Evolutionary conservation across 1,140 invertebrate species (phyloP).

Genomic region (Leucophenga varia): DNA sequence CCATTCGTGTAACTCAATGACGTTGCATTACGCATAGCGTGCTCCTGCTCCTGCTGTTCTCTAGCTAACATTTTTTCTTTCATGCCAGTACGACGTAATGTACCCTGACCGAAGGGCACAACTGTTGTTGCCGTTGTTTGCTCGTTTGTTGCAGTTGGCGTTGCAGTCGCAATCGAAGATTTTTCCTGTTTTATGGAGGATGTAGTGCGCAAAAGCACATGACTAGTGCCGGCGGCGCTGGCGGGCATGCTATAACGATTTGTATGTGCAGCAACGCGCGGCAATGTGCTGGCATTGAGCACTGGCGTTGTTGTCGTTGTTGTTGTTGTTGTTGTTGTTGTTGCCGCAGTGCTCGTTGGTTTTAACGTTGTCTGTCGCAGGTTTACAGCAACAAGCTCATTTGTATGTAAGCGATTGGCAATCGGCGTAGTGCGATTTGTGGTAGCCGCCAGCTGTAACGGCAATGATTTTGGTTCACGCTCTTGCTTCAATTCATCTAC

Average conservation of each 20-base stretch:
- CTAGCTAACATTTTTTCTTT: conserved; percentile 51
- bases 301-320: conserved; percentile 16
- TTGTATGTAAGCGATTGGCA: no score
- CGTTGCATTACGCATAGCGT: conserved; percentile 17
- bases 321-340: conserved; percentile 2
- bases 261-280: conserved; percentile 30
- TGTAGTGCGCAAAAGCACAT: conserved; percentile 23
- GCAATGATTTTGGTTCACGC: no score
- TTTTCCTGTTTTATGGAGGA: conserved; percentile 14
- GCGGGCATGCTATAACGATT: conserved; percentile 33
- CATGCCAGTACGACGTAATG: conserved; percentile 45
- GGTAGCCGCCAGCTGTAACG: no score
- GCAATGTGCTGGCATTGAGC: conserved; percentile 16
- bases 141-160: not conserved
- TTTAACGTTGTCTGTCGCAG: no score
- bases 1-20: not conserved
- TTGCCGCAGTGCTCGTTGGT: not conserved
- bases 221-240: conserved; percentile 10
- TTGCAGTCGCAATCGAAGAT: no score
- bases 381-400: no score
- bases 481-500: no score
- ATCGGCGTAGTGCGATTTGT: no score
- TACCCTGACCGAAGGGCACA: conserved; percentile 47
- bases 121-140: not conserved
- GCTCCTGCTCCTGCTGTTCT: conserved; percentile 36